Evolutionary conservation across 1,140 invertebrate genomes (phyloP).

Genomic region (Meloidogyne exigua): DNA sequence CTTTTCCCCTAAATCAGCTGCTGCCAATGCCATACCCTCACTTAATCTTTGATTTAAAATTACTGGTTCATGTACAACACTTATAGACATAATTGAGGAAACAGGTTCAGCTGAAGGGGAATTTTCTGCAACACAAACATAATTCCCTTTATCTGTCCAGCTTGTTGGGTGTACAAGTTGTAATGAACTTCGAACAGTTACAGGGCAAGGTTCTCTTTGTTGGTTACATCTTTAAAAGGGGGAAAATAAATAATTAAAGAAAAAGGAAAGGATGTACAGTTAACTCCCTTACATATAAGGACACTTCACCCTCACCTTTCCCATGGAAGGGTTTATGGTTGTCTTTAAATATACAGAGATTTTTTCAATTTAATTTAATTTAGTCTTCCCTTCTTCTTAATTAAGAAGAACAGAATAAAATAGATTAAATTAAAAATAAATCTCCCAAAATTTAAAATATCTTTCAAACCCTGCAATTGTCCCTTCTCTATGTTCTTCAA

Average conservation of each 20-base stretch:
- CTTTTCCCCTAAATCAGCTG: conserved; percentile 40
- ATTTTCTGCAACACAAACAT: conserved; percentile 42
- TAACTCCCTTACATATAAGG: too few relatives aligned
- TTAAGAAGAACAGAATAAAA: too few relatives aligned
- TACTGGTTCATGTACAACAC: conserved; percentile 39
- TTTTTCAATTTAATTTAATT: too few relatives aligned
- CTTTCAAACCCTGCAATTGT: neutral
- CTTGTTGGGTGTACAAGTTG: conserved; percentile 28
- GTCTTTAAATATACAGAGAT: too few relatives aligned
- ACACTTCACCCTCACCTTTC: too few relatives aligned
- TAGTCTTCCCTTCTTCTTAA: too few relatives aligned
- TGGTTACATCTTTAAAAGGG: conserved; percentile 1
- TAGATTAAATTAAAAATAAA: too few relatives aligned
- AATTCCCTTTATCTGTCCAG: conserved; percentile 53
- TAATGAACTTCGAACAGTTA: conserved; percentile 27
- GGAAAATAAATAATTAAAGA: too few relatives aligned
- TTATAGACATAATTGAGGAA: conserved; percentile 19
- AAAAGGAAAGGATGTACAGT: too few relatives aligned
- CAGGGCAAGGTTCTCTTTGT: conserved; percentile 35
- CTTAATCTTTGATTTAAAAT: conserved; percentile 36
- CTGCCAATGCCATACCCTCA: conserved; percentile 37
- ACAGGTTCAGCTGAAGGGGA: neutral
- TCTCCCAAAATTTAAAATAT: too few relatives aligned
- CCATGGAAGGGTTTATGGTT: too few relatives aligned
- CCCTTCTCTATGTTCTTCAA: neutral